phyloP scores from a whole-genome alignment of 1,140 invertebrate genomes.

The Drosophila repletoides region DNA sequence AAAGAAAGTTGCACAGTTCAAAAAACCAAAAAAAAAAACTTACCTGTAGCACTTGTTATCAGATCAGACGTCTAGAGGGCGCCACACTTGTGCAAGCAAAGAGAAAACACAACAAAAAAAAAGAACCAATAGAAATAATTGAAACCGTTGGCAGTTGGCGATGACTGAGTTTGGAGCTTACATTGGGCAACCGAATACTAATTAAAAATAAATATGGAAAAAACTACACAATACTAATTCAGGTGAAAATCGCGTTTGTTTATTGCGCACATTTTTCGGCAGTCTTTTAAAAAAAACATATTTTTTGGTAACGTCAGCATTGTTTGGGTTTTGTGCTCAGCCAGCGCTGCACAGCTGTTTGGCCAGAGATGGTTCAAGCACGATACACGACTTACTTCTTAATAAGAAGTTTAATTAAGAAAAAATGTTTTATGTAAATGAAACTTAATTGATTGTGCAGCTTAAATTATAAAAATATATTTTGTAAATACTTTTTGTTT shows the following conservation, averaged over 20 bases:
- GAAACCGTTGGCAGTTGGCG: constrained; percentile 38
- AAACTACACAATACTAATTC: constrained; percentile 42
- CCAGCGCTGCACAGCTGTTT: constrained; percentile 28
- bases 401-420: neutral
- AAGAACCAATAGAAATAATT: constrained; percentile 24
- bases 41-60: constrained; percentile 31
- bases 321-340: constrained; percentile 33
- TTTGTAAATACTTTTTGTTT: too few species aligned
- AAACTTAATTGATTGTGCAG: too few species aligned
- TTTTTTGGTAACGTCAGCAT: constrained; percentile 67
- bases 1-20: too few species aligned
- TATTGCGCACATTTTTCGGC: constrained; percentile 47
- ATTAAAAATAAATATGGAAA: constrained; percentile 45
- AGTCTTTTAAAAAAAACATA: constrained; percentile 50
- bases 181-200: constrained; percentile 42
- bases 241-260: neutral
- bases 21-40: too few species aligned
- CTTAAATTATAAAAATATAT: too few species aligned
- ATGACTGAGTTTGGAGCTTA: constrained; percentile 28
- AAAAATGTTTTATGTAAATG: too few species aligned
- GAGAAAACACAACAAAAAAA: constrained; percentile 29
- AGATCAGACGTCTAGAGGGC: neutral
- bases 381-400: neutral
- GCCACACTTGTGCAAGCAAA: constrained; percentile 61
- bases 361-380: neutral